A percentile compares a stretch with the other conserved stretches of the same genome.
Conservation (phyloP, 1,140 invertebrate genomes). For the Cyphomyrmex costatus region DNA sequence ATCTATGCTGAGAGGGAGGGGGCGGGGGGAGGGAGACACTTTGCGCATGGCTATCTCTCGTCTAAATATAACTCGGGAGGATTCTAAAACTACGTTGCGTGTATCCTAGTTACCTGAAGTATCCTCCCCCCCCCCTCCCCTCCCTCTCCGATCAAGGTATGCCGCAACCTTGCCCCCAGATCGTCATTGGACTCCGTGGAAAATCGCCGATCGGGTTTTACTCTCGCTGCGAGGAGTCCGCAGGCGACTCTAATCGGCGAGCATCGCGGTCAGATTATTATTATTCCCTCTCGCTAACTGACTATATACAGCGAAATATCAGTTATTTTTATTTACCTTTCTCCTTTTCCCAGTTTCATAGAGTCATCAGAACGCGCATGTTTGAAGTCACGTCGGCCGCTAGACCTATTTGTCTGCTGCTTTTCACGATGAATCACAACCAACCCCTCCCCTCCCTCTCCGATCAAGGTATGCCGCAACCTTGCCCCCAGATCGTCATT, state of each 20-base stretch:
- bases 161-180: conserved; percentile 34
- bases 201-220: conserved; percentile 52
- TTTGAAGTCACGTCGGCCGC: no score
- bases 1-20: conserved; percentile 66
- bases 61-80: conserved; percentile 79
- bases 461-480: conserved; percentile 17
- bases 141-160: not conserved
- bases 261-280: not conserved
- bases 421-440: no score
- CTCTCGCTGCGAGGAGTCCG: conserved; percentile 28
- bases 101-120: conserved; percentile 70
- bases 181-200: conserved; percentile 14
- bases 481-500: conserved; percentile 30
- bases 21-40: conserved; percentile 69
- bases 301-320: not conserved
- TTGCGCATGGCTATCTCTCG: conserved; percentile 73
- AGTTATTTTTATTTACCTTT: not conserved
- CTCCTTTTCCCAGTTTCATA: not conserved
- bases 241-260: not conserved
- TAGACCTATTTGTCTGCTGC: no score
- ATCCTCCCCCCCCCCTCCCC: no score
- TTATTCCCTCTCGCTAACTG: not conserved
- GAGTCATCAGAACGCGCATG: not conserved
- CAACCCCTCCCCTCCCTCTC: no score
- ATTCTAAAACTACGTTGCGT: conserved; percentile 75